A percentile compares a stretch with the other conserved stretches of the same genome.
These are phyloP conservation scores for Clarias batrachus DNA, from an alignment of 2,113 vertebrate species.

Conservation along the genomic window DNA sequence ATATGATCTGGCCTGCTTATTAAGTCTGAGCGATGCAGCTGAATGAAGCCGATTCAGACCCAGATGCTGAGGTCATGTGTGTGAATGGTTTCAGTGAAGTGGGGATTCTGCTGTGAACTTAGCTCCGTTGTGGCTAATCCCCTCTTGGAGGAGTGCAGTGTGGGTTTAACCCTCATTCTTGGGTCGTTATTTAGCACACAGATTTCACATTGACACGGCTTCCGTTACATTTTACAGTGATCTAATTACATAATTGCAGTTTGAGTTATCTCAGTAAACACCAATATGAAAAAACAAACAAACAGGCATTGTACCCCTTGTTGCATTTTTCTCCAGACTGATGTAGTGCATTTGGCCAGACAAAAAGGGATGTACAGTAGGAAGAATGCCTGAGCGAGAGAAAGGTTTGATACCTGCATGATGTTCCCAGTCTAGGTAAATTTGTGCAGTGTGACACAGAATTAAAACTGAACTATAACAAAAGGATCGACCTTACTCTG, in stretches of 20 bases:
- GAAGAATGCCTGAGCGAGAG: not conserved
- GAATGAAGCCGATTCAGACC: conserved; percentile 44
- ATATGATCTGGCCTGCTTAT: conserved; percentile 35
- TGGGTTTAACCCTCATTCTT: conserved; percentile 1
- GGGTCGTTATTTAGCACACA: not conserved
- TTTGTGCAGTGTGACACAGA: not conserved
- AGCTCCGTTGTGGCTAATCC: conserved; percentile 16
- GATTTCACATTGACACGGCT: not conserved
- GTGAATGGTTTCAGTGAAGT: conserved; percentile 23
- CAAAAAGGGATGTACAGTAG: too few relatives aligned
- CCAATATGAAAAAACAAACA: not conserved
- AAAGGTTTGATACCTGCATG: not conserved
- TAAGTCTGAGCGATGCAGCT: conserved; percentile 14
- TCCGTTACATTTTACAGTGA: not conserved
- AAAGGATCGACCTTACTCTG: not conserved
- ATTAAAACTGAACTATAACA: not conserved
- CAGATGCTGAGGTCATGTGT: conserved; percentile 47
- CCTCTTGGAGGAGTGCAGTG: not conserved
- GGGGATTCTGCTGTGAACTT: conserved; percentile 19
- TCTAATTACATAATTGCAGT: not conserved
- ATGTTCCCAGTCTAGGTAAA: not conserved
- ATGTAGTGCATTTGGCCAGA: not conserved
- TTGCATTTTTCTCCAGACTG: not conserved
- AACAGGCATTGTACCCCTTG: not conserved
- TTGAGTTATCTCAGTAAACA: not conserved